phyloP scores from a whole-genome alignment of 2,113 vertebrate genomes.

The Parus major region DNA sequence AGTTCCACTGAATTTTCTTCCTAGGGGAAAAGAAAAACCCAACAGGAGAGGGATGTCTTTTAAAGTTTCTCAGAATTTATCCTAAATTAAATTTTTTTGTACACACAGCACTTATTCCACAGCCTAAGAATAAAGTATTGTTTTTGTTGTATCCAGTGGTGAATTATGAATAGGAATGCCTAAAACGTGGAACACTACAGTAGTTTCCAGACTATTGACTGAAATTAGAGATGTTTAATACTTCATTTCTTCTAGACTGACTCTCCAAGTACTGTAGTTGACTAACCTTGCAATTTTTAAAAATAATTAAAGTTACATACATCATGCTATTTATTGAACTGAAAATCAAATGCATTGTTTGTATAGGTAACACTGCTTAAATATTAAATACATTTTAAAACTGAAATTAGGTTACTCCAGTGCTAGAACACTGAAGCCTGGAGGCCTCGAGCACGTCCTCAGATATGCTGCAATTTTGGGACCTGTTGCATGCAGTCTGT shows the following conservation, averaged over 20 bases:
- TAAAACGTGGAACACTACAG: conserved; percentile 11
- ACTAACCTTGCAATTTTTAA: not conserved
- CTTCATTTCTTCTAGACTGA: not conserved
- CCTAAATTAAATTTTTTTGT: not conserved
- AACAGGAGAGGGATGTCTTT: not conserved
- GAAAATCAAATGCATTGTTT: not conserved
- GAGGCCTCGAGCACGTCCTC: rapidly evolving
- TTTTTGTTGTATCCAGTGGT: not conserved
- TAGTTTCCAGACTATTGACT: not conserved
- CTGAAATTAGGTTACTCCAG: not conserved
- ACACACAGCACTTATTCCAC: not conserved
- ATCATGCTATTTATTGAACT: not conserved
- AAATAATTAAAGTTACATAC: not conserved
- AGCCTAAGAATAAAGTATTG: conserved; percentile 3
- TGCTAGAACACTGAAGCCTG: not conserved
- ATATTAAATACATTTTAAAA: not conserved
- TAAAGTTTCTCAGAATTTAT: not conserved
- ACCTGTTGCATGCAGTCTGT: not conserved
- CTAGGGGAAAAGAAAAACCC: not conserved
- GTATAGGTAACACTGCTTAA: not conserved
- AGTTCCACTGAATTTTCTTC: not conserved
- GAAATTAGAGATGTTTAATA: not conserved
- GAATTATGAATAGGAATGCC: conserved; percentile 7
- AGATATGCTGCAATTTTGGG: not conserved
- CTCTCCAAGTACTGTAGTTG: not conserved